These are phyloP conservation scores for Meghimatium bilineatum DNA, from an alignment of 2,888 invertebrate species.

Conservation along the genomic window DNA sequence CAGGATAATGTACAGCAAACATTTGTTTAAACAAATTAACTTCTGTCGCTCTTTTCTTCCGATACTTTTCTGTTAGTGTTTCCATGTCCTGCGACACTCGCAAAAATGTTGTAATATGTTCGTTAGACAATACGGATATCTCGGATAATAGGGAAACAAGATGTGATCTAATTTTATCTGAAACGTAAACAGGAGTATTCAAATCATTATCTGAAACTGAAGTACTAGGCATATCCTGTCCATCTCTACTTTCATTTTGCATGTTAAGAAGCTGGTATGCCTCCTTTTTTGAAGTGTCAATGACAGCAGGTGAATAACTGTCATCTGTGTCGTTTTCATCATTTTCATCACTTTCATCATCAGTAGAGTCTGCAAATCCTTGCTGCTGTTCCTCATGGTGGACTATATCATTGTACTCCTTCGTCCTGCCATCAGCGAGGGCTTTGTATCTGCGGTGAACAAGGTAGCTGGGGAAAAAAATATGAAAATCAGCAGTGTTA, in stretches of 20 bases:
- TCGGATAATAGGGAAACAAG: slow-evolving; percentile 29
- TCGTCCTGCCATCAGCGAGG: slow-evolving; percentile 17
- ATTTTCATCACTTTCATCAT: slow-evolving; percentile 17
- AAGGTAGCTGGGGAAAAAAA: slow-evolving; percentile 35
- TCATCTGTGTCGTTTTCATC: slow-evolving; percentile 2
- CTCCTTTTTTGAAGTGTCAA: not conserved
- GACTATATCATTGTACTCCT: slow-evolving; percentile 30
- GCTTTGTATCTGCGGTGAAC: slow-evolving; percentile 35
- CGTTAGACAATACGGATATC: slow-evolving; percentile 33
- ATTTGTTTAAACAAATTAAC: not conserved
- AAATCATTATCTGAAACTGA: not conserved
- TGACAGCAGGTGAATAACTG: not conserved
- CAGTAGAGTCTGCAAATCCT: slow-evolving; percentile 13
- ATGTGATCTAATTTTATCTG: not conserved
- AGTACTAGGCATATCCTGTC: too few species aligned
- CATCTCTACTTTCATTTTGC: not conserved
- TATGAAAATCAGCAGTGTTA: not conserved
- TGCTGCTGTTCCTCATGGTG: slow-evolving; percentile 38
- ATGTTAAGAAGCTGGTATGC: slow-evolving; percentile 19
- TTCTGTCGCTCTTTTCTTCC: slow-evolving; percentile 7
- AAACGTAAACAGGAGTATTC: not conserved
- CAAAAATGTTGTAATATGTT: slow-evolving; percentile 44
- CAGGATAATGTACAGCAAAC: slow-evolving; percentile 20
- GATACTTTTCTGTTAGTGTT: slow-evolving; percentile 20
- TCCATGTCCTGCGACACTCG: slow-evolving; percentile 10